Percentiles rank a stretch among this genome's conserved stretches.
These are phyloP conservation scores for Acrocephalus arundinaceus DNA, from an alignment of 2,113 vertebrate species.

Conservation along the genomic window DNA sequence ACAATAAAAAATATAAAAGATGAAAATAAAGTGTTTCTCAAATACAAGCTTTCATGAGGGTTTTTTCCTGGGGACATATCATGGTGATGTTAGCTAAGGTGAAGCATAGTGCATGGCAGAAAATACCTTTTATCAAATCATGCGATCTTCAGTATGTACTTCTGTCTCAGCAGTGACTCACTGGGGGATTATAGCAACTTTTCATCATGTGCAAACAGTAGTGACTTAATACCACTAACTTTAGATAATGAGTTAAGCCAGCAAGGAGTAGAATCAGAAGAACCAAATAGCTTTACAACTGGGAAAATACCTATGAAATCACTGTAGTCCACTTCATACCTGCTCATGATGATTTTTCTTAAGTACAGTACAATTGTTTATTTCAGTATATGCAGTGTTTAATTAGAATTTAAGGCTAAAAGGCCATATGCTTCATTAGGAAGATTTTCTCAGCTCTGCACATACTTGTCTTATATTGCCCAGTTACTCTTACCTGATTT, in stretches of 20 bases:
- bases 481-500: neutral
- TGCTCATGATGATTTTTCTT: neutral
- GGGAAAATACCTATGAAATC: neutral
- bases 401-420: neutral
- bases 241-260: neutral
- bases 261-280: neutral
- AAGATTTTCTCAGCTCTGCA: neutral
- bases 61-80: neutral
- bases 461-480: neutral
- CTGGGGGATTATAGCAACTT: neutral
- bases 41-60: neutral
- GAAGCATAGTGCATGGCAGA: neutral
- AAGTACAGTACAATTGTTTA: neutral
- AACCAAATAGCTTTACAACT: neutral
- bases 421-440: neutral
- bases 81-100: neutral
- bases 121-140: constrained; percentile 11
- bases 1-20: neutral
- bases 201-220: neutral
- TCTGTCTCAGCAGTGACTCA: constrained; percentile 24
- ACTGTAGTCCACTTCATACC: neutral
- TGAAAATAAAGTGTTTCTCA: constrained; percentile 2
- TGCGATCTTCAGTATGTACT: neutral
- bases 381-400: neutral
- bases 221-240: neutral